These are phyloP conservation scores for Nebria ingens DNA, from an alignment of 1,140 invertebrate genomes.

Conservation along the genomic window DNA sequence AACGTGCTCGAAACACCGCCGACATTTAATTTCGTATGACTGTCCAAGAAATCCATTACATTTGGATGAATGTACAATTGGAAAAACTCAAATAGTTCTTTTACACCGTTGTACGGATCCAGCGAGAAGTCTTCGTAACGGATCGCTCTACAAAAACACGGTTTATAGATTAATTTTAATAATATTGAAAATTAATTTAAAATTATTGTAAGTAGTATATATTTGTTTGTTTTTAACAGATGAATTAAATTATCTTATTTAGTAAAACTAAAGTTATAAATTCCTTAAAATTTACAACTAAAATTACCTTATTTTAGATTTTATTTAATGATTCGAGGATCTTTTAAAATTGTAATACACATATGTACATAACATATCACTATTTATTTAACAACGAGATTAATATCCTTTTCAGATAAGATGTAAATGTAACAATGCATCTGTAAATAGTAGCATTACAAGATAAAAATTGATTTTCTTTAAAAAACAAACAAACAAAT, in stretches of 20 bases:
- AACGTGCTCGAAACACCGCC: conserved; percentile 76
- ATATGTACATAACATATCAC: too few relatives aligned
- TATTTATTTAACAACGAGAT: too few relatives aligned
- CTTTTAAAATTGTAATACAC: too few relatives aligned
- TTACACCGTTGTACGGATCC: conserved; percentile 56
- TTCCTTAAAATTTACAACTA: too few relatives aligned
- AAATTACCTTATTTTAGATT: too few relatives aligned
- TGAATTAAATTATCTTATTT: neutral
- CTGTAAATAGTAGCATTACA: too few relatives aligned
- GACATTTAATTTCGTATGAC: conserved; percentile 66
- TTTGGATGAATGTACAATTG: conserved; percentile 57
- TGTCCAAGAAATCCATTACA: conserved; percentile 63
- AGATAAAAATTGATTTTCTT: too few relatives aligned
- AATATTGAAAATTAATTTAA: too few relatives aligned
- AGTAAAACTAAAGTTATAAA: conserved; percentile 5
- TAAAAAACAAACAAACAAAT: too few relatives aligned
- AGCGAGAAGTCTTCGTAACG: conserved; percentile 78
- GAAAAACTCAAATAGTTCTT: conserved; percentile 66
- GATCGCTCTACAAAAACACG: conserved; percentile 49
- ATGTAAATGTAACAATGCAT: too few relatives aligned
- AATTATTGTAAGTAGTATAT: neutral
- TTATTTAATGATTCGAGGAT: too few relatives aligned
- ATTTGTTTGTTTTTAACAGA: conserved; percentile 1
- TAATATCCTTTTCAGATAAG: too few relatives aligned
- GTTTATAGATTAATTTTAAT: conserved; percentile 7